A percentile compares a stretch with the other conserved stretches of the same genome.
These are phyloP conservation scores for Astreopora myriophthalma DNA, from an alignment of 64 coral and sea anemone species.

Conservation along the genomic window DNA sequence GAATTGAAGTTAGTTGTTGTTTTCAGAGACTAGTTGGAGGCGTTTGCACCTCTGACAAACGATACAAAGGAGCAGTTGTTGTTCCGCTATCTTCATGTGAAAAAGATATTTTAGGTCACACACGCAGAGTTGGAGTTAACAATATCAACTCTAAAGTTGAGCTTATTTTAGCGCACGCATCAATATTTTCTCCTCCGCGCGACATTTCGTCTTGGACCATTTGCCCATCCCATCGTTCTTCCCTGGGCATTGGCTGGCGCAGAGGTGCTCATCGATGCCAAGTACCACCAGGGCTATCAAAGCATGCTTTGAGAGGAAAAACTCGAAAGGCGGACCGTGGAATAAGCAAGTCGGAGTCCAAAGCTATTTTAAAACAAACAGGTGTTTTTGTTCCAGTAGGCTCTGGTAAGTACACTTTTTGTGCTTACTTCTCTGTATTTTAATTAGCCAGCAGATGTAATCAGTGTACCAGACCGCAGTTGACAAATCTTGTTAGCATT, in stretches of 20 bases:
- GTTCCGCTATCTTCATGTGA: conserved; percentile 15
- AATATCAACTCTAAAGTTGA: neutral
- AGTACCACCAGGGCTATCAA: conserved; percentile 34
- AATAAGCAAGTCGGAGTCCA: conserved; percentile 42
- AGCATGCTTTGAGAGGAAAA: conserved; percentile 37
- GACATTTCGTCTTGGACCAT: conserved; percentile 51
- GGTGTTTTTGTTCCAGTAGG: conserved; percentile 55
- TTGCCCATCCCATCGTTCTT: conserved; percentile 62
- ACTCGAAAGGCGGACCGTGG: conserved; percentile 39
- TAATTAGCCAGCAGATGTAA: too few relatives aligned
- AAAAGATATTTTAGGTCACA: neutral
- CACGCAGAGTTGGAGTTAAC: neutral
- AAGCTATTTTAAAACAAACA: conserved; percentile 28
- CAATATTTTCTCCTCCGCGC: conserved; percentile 19
- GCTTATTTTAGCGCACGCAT: conserved; percentile 33
- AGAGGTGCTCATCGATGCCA: conserved; percentile 61
- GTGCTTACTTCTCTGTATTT: too few relatives aligned
- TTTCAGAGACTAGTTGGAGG: conserved; percentile 56
- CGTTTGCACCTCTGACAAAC: conserved; percentile 26
- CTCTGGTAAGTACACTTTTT: conserved; percentile 60
- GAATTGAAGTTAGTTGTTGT: conserved; percentile 32
- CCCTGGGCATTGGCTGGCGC: conserved; percentile 51
- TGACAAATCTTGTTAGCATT: neutral
- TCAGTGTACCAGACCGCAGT: too few relatives aligned
- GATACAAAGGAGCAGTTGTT: conserved; percentile 7